Conservation (phyloP, 2,113 vertebrate species). For the Ardeotis arabs region DNA sequence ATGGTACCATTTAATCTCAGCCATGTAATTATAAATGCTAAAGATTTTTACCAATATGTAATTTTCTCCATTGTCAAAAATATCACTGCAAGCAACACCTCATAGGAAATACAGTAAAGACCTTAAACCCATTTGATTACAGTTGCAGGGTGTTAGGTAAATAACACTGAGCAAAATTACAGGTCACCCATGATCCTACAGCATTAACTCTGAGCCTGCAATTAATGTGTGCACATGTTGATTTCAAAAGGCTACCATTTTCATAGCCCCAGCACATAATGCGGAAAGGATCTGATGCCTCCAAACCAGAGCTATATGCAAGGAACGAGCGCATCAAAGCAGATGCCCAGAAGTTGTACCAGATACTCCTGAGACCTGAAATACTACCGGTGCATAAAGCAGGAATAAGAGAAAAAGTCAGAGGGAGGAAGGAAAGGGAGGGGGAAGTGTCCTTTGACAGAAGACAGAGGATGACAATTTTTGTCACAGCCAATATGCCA, state of each 20-base stretch:
- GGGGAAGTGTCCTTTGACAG: background rate
- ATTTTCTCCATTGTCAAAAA: background rate
- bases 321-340: background rate
- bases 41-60: background rate
- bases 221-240: background rate
- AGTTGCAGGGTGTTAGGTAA: background rate
- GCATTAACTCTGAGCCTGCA: background rate
- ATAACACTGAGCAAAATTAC: background rate
- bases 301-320: fast-evolving
- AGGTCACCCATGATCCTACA: background rate
- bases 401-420: background rate
- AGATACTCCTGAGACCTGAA: background rate
- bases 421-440: background rate
- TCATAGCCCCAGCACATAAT: background rate
- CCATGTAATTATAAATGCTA: background rate
- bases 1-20: background rate
- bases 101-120: background rate
- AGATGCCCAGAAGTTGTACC: background rate
- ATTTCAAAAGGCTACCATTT: background rate
- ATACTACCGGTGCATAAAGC: background rate
- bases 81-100: background rate
- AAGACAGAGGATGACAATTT: background rate
- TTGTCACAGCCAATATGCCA: background rate
- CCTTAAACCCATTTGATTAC: background rate
- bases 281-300: background rate